A percentile compares a stretch with the other conserved stretches of the same genome.
These are phyloP conservation scores for Sesia bembeciformis DNA, from an alignment of 2,888 invertebrate genomes.

Conservation along the genomic window DNA sequence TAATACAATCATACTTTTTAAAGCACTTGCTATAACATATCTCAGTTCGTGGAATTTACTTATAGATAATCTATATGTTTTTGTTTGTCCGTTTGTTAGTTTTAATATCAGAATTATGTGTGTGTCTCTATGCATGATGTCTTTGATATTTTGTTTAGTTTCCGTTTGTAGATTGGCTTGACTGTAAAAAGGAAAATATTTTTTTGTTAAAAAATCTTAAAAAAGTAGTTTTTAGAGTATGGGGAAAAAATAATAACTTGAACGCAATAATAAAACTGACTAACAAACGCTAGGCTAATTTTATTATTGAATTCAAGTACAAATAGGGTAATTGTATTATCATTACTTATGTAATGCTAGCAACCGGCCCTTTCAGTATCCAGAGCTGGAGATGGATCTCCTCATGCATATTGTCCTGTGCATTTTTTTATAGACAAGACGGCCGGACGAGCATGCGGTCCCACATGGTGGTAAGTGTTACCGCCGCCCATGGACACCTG, in stretches of 20 bases:
- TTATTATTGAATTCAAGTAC: too few relatives aligned
- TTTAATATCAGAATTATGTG: constrained; percentile 33
- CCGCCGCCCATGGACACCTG: too few relatives aligned
- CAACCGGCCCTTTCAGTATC: too few relatives aligned
- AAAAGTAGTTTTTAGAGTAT: background rate
- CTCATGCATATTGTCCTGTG: too few relatives aligned
- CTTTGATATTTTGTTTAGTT: constrained; percentile 20
- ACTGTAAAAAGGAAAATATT: constrained; percentile 27
- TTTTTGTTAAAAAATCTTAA: background rate
- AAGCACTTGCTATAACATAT: constrained; percentile 40
- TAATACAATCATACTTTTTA: constrained; percentile 53
- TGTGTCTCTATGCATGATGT: constrained; percentile 33
- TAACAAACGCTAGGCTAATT: too few relatives aligned
- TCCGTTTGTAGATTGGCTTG: constrained; percentile 37
- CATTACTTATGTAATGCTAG: too few relatives aligned
- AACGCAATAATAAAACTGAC: background rate
- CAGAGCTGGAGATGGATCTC: too few relatives aligned
- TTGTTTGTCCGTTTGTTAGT: constrained; percentile 33
- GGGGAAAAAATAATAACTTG: background rate
- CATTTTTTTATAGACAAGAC: too few relatives aligned
- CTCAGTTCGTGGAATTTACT: constrained; percentile 52
- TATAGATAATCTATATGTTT: constrained; percentile 36
- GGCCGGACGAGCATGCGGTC: too few relatives aligned
- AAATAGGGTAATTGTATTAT: too few relatives aligned
- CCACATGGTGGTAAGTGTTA: too few relatives aligned